These are phyloP conservation scores for Epicampocera succincta DNA, from an alignment of 2,888 invertebrate genomes.

Conservation along the genomic window DNA sequence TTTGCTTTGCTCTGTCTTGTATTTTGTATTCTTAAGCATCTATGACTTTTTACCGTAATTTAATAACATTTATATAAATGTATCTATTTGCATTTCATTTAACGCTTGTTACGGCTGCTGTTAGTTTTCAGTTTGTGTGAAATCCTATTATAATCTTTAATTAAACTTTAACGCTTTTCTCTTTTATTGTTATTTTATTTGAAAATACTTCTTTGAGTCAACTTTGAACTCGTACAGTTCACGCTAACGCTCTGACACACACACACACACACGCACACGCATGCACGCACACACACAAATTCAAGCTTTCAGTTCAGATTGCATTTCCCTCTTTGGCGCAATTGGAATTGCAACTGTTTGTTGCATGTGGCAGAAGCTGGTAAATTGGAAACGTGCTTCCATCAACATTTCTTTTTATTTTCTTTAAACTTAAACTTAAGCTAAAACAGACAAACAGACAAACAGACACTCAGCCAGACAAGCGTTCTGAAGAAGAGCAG, in stretches of 20 bases:
- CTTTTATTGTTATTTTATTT: conserved; percentile 1
- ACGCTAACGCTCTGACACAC: not conserved
- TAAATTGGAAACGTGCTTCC: conserved; percentile 51
- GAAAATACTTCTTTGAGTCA: conserved; percentile 25
- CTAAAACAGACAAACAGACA: not conserved
- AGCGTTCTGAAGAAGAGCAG: not conserved
- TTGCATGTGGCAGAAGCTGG: conserved; percentile 40
- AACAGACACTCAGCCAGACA: not conserved
- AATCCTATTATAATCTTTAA: conserved; percentile 49
- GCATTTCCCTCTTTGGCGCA: conserved; percentile 4
- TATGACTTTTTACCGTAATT: conserved; percentile 39
- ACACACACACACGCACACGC: no score
- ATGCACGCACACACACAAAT: no score
- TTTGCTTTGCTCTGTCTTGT: conserved; percentile 12
- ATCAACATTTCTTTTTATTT: conserved; percentile 29
- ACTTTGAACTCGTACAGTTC: conserved; percentile 57
- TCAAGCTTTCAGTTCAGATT: not conserved
- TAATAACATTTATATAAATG: conserved; percentile 31
- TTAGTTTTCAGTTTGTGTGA: not conserved
- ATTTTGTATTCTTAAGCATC: not conserved
- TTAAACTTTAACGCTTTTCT: conserved; percentile 61
- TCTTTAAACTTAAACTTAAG: not conserved
- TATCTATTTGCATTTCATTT: conserved; percentile 31
- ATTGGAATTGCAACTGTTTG: conserved; percentile 29
- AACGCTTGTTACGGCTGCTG: conserved; percentile 28